phyloP scores from a whole-genome alignment of 2,797 vertebrate species.

The Molossus molossus region DNA sequence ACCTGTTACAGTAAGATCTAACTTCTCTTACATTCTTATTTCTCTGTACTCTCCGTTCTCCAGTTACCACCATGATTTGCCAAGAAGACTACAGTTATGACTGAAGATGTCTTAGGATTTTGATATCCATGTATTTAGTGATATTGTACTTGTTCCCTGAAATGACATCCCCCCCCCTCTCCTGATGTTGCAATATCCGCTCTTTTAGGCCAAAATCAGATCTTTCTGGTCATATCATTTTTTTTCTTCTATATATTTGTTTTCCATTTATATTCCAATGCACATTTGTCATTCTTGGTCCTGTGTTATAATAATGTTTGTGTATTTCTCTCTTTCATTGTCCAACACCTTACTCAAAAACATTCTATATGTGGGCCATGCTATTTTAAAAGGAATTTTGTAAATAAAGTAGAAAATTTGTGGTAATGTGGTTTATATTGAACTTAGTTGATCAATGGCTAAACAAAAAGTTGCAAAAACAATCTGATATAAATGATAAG shows the following conservation, averaged over 20 bases:
- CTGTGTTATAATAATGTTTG: neutral
- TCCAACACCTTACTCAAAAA: neutral
- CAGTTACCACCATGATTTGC: neutral
- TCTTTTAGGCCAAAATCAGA: neutral
- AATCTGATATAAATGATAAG: neutral
- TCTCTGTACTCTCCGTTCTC: neutral
- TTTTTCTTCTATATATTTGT: neutral
- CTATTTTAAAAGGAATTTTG: conserved; percentile 19
- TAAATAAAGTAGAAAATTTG: conserved; percentile 15
- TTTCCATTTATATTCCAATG: neutral
- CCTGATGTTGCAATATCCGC: neutral
- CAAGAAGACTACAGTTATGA: neutral
- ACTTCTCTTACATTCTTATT: neutral
- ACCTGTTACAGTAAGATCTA: neutral
- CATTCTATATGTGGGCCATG: neutral
- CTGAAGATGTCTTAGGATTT: neutral
- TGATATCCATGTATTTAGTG: neutral
- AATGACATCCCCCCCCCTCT: neutral
- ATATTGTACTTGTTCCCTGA: neutral
- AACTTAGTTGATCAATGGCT: neutral
- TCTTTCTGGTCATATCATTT: neutral
- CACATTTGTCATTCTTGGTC: neutral
- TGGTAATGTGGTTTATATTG: neutral
- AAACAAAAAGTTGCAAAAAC: neutral
- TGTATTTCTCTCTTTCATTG: neutral